Conservation (phyloP, 2,888 invertebrate genomes). For the Caenorhabditis uteleia region DNA sequence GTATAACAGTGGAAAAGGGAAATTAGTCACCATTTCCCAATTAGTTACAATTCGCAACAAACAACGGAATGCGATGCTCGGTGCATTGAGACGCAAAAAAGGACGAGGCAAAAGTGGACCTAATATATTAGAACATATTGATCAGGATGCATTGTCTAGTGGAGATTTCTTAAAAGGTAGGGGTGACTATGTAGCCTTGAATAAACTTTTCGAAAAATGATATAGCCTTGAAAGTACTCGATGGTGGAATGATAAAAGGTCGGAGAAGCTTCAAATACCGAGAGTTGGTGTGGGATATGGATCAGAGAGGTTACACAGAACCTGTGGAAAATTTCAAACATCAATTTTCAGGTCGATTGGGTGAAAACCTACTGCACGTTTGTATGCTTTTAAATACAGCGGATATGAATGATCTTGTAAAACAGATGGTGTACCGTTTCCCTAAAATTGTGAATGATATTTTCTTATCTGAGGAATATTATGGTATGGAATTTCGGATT, state of each 20-base stretch:
- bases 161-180: conserved; percentile 63
- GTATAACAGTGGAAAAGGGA: conserved; percentile 89
- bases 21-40: conserved; percentile 86
- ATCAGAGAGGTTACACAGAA: conserved; percentile 51
- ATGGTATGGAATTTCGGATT: no score
- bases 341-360: conserved; percentile 80
- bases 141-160: conserved; percentile 54
- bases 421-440: conserved; percentile 86
- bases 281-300: conserved; percentile 65
- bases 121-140: conserved; percentile 67
- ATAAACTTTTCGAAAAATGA: background rate
- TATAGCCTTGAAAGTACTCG: conserved; percentile 68
- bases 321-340: background rate
- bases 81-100: conserved; percentile 56
- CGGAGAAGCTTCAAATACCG: conserved; percentile 74
- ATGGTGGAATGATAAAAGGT: conserved; percentile 56
- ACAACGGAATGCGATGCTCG: conserved; percentile 71
- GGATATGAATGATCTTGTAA: conserved; percentile 89
- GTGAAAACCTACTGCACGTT: conserved; percentile 90
- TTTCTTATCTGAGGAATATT: conserved; percentile 95
- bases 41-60: conserved; percentile 79
- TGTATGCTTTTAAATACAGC: conserved; percentile 90
- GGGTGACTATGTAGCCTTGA: background rate
- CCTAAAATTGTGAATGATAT: conserved; percentile 95
- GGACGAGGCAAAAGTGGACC: conserved; percentile 67